Base-by-base conservation (phyloP, 2,113 vertebrate species). In the Cathartes aura region DNA sequence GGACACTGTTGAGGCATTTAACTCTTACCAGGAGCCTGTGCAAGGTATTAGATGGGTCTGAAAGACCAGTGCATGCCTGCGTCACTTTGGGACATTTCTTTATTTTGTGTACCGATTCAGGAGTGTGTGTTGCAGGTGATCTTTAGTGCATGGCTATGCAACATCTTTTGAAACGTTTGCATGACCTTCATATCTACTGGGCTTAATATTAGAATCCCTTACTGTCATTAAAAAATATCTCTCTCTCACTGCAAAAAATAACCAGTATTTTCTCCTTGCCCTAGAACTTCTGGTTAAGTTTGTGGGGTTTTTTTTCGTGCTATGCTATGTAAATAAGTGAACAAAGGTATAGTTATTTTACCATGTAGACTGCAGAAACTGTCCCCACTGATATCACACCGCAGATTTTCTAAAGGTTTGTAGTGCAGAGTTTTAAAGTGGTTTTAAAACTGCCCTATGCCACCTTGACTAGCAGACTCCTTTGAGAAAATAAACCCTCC, bases 61-160 rank as follows among this genome's bases (percentile, higher is more conserved):
- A 59, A 66, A 29, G 29, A n/a, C 7, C 1, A 0, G 8, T 59
- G 12, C 9, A 13, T 32, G 8, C 15, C 29, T 9, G 1, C 4
- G 11, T 45, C 36, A 22, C 23, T 75, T 72, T 19, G 16, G 36
- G 15, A 64, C 24, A 27, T 17, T 24, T 53, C 30, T 64, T 88
- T 62, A 70, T 27, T 62, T 10, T 52, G 3, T 36, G 8, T 15
- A 22, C 23, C 0, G 0, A 22, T 62, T 68, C 38, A 59, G 29
- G 15, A 53, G 7, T 4, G 2, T 38, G 16, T 30, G 5, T 22
- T 67, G 17, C 32, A n/a, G 16, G 24, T 32, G 19, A 32, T 26
- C 4, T 20, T 73, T 24, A 64, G 17, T 17, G 4, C 7, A 24
- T 6, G 3, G 19, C 19, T 42, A 14, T 50, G 22, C 8, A 82